Conservation (phyloP, 2,113 vertebrate species). For the Hemichromis elongatus region DNA sequence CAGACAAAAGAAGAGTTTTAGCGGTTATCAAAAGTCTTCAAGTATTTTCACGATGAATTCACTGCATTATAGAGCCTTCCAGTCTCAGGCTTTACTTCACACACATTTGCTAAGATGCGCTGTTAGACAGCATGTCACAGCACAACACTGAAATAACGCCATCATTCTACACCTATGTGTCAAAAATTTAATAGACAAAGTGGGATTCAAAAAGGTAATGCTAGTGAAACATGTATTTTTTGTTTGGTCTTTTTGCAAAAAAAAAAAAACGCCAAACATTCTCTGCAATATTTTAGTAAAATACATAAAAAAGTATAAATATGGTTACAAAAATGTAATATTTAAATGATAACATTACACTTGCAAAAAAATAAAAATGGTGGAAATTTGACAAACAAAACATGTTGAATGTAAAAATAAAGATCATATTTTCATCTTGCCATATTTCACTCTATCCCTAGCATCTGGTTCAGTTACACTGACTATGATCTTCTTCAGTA, state of each 20-base stretch:
- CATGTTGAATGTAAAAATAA: neutral
- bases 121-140: neutral
- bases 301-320: neutral
- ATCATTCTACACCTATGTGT: neutral
- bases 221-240: neutral
- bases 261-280: too few species aligned
- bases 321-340: neutral
- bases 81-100: neutral
- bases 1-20: neutral
- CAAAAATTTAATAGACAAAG: neutral
- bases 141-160: neutral
- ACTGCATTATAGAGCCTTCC: neutral
- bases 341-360: neutral
- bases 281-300: neutral
- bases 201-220: neutral
- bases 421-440: neutral
- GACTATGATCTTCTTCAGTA: neutral
- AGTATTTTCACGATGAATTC: neutral
- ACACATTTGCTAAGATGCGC: neutral
- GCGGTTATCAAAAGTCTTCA: neutral
- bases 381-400: neutral
- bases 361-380: neutral
- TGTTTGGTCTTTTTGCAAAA: neutral
- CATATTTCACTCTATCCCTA: neutral
- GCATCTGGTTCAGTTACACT: neutral